Percentiles rank a stretch among this genome's conserved stretches.
Evolutionary conservation across 2,113 vertebrate species (phyloP).

Genomic region (Carollia perspicillata): DNA sequence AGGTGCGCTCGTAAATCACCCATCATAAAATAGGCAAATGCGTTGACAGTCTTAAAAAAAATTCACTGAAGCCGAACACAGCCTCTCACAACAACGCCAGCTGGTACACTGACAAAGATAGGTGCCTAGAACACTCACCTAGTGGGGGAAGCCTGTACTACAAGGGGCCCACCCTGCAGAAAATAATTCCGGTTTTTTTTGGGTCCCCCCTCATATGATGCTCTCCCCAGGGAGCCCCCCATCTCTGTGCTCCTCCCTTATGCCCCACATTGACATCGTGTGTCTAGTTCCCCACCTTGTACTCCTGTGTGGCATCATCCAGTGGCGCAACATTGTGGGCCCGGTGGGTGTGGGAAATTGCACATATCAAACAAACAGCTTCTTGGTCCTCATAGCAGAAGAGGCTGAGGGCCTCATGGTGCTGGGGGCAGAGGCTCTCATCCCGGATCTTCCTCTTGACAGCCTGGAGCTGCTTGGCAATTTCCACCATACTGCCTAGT

Average conservation of each 20-base stretch:
- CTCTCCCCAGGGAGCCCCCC: not conserved
- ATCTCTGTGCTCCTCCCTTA: not conserved
- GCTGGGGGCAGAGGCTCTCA: constrained; percentile 83
- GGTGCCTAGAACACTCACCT: too few species aligned
- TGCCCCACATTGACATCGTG: not conserved
- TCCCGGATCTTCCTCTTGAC: constrained; percentile 80
- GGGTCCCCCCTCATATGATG: not conserved
- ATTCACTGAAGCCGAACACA: too few species aligned
- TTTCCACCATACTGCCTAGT: constrained; percentile 93
- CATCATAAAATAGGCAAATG: too few species aligned
- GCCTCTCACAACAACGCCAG: too few species aligned
- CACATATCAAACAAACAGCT: constrained; percentile 91
- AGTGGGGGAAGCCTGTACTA: too few species aligned
- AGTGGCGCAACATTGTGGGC: constrained; percentile 88
- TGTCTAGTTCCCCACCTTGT: constrained; percentile 83
- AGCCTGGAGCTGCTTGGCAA: constrained; percentile 88
- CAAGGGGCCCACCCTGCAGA: too few species aligned
- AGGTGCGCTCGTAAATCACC: too few species aligned
- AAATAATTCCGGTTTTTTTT: too few species aligned
- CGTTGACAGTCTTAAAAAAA: too few species aligned
- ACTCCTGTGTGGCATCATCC: constrained; percentile 87
- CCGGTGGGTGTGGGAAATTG: constrained; percentile 89
- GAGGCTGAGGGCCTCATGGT: constrained; percentile 90
- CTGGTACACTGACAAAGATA: too few species aligned
- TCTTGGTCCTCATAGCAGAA: constrained; percentile 93